Evolutionary conservation across 2,113 vertebrate genomes (phyloP).

Genomic region (Pitta sordida): DNA sequence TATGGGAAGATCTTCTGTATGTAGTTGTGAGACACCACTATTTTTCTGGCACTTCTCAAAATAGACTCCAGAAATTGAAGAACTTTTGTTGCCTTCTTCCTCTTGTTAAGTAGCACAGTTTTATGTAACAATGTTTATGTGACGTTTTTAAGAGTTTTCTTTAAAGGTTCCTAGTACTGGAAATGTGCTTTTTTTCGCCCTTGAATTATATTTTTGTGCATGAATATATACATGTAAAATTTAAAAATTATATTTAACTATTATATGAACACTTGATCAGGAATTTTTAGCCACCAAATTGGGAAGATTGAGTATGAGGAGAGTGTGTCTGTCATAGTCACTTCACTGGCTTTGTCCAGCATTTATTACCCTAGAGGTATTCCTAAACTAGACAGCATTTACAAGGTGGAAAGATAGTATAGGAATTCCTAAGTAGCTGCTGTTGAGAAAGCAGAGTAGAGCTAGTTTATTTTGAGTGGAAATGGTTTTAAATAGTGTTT

Average conservation of each 20-base stretch:
- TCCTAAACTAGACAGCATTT: background rate
- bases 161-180: background rate
- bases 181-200: background rate
- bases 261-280: background rate
- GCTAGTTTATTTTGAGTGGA: background rate
- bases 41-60: background rate
- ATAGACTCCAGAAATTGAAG: background rate
- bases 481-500: background rate
- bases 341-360: background rate
- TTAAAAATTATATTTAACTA: background rate
- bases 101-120: background rate
- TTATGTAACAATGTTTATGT: background rate
- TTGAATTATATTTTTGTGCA: background rate
- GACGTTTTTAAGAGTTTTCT: background rate
- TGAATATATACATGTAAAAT: background rate
- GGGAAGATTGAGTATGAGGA: background rate
- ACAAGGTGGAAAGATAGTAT: background rate
- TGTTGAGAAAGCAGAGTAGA: background rate
- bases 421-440: background rate
- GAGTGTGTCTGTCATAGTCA: background rate
- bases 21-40: background rate
- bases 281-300: background rate
- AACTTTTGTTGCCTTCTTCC: background rate
- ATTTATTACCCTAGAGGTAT: background rate
- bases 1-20: background rate